Conservation (phyloP, 1,140 invertebrate genomes). For the Lethrus apterus region DNA sequence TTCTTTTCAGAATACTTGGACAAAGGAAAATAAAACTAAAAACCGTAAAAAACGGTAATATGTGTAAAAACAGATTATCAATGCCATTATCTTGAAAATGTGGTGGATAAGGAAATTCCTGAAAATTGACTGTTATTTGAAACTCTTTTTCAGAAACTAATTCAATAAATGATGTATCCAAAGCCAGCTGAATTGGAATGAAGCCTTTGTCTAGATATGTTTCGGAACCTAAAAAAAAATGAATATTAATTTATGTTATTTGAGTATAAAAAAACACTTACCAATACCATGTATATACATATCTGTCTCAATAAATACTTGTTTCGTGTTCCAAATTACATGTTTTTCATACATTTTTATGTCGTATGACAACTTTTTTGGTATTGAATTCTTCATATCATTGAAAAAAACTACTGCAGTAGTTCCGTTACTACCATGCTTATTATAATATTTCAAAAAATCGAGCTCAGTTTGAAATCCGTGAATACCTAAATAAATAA, state of each 20-base stretch:
- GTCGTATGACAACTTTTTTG: conserved; percentile 20
- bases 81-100: conserved; percentile 30
- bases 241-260: neutral
- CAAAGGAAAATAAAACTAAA: conserved; percentile 37
- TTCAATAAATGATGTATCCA: conserved; percentile 28
- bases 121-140: conserved; percentile 9
- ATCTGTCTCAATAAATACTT: conserved; percentile 26
- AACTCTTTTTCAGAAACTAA: neutral
- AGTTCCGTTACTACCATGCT: conserved; percentile 15
- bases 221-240: conserved; percentile 14
- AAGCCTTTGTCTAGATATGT: conserved; percentile 32
- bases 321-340: conserved; percentile 31
- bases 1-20: conserved; percentile 33
- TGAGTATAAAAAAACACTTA: conserved; percentile 11
- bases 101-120: conserved; percentile 37
- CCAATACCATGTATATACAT: conserved; percentile 24
- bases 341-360: conserved; percentile 23
- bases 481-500: conserved; percentile 22
- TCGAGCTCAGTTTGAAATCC: conserved; percentile 21
- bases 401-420: conserved; percentile 31
- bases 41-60: conserved; percentile 33
- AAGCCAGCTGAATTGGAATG: conserved; percentile 29
- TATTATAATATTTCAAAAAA: conserved; percentile 23
- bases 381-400: conserved; percentile 18
- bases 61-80: conserved; percentile 24